phyloP scores from a whole-genome alignment of 1,140 invertebrate species.

The Homalodisca vitripennis region DNA sequence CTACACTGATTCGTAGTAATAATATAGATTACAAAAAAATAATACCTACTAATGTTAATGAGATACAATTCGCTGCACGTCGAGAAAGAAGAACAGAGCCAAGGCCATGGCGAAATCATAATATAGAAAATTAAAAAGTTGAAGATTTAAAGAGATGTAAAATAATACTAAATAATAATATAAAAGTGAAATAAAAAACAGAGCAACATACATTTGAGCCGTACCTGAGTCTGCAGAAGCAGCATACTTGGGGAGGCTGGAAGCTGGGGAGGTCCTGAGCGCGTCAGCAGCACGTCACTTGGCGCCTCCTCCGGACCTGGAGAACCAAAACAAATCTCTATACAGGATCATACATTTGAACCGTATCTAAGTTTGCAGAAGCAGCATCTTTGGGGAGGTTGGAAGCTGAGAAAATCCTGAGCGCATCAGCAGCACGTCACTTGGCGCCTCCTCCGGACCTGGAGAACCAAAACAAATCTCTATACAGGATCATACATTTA shows the following conservation, averaged over 20 bases:
- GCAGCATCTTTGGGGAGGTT: conserved; percentile 62
- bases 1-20: no score
- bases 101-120: no score
- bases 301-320: conserved; percentile 41
- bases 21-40: no score
- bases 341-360: conserved; percentile 16
- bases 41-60: no score
- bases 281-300: conserved; percentile 48
- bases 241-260: conserved; percentile 62
- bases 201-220: conserved; percentile 23
- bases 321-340: conserved; percentile 34
- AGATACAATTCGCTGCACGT: no score
- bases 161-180: conserved; percentile 5
- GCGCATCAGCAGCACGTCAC: conserved; percentile 48
- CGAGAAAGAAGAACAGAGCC: no score
- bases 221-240: conserved; percentile 62
- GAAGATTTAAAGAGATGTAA: no score
- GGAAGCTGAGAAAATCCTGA: conserved; percentile 50
- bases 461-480: conserved; percentile 37
- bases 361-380: conserved; percentile 61
- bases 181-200: conserved; percentile 12
- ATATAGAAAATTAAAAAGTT: no score
- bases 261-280: conserved; percentile 50
- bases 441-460: conserved; percentile 43
- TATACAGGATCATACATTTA: conserved; percentile 18